Percentiles rank a stretch among this genome's conserved stretches.
Conservation (phyloP, 2,113 vertebrate genomes). For the Oncorhynchus clarkii region DNA sequence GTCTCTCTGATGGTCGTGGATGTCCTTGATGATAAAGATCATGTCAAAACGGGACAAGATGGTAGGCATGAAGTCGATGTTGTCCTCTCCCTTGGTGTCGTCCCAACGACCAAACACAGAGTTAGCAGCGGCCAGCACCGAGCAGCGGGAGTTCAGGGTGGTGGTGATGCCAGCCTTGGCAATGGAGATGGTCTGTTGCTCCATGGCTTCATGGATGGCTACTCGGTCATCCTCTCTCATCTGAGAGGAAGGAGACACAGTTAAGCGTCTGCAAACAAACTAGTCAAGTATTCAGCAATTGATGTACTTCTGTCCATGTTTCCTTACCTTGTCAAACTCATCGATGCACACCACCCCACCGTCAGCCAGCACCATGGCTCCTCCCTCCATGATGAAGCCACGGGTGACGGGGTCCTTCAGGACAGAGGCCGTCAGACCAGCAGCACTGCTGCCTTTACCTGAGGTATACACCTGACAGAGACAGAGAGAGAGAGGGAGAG, state of each 20-base stretch:
- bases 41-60: slow-evolving; percentile 98
- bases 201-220: slow-evolving; percentile 98
- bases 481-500: background rate
- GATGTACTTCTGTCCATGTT: background rate
- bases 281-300: background rate
- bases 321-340: slow-evolving; percentile 93
- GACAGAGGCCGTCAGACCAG: slow-evolving; percentile 91
- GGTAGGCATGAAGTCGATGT: slow-evolving; percentile 99
- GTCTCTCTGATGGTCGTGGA: slow-evolving; percentile 91
- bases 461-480: slow-evolving; percentile 89
- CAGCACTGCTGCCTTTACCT: slow-evolving; percentile 94
- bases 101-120: slow-evolving; percentile 98
- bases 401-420: slow-evolving; percentile 87
- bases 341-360: slow-evolving; percentile 97
- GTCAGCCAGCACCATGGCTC: slow-evolving; percentile 96
- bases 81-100: slow-evolving; percentile 96
- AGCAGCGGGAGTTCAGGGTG: slow-evolving; percentile 96
- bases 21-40: slow-evolving; percentile 99
- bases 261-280: background rate
- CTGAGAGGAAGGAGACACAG: slow-evolving; percentile 58
- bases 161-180: slow-evolving; percentile 99
- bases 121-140: slow-evolving; percentile 94
- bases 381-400: slow-evolving; percentile 98
- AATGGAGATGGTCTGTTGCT: slow-evolving; percentile 98
- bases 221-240: slow-evolving; percentile 98